Evolutionary conservation across 2,888 invertebrate species (phyloP), one percentile per base, ranked within the genome.

Genomic region (Agrochola lychnidis): DNA sequence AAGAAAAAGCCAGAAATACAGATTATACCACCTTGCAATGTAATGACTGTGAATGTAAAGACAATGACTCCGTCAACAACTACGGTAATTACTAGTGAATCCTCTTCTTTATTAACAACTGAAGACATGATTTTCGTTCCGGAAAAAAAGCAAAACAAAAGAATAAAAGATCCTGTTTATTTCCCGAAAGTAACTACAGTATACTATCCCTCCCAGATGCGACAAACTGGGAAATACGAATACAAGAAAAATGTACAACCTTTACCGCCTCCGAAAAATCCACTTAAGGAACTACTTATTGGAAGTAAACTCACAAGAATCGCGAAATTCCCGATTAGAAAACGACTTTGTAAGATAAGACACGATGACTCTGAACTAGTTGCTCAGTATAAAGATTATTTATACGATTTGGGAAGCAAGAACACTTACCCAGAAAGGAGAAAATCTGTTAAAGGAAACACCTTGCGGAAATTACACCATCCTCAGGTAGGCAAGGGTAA

Each of bases 251-350:
- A 48, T 6, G 3, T 25, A 22, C 14, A 2, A 9, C 0, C 2
- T 1, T 14, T 2, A 1, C 0, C 4, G 2, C 22, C 3, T n/a
- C 7, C 1, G 6, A 77, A 14, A n/a, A n/a, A 4, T 19, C 2
- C 71, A 7, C 4, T 62, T 14, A 66, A 71, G 0, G 71, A 76
- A 56, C 45, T 84, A 0, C 40, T 76, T 0, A 70, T 84, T 4
- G 71, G 51, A n/a, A 76, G 68, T 30, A 82, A 84, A 48, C 36
- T 84, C 7, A 79, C 85, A 6, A 73, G 84, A 40, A 56, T 84
- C 4, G 76, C 62, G 0, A 84, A 84, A 42, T 76, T 84, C 30
- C 84, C 82, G 1, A 73, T 82, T 14, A 36, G 6, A 2, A 51
- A 73, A 16, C 59, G 51, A 16, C 42, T n/a, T 14, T 36, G 42